Evolutionary conservation across 2,113 vertebrate genomes (phyloP), one percentile per base, ranked within the genome.

Genomic region (Dasyurus viverrinus): DNA sequence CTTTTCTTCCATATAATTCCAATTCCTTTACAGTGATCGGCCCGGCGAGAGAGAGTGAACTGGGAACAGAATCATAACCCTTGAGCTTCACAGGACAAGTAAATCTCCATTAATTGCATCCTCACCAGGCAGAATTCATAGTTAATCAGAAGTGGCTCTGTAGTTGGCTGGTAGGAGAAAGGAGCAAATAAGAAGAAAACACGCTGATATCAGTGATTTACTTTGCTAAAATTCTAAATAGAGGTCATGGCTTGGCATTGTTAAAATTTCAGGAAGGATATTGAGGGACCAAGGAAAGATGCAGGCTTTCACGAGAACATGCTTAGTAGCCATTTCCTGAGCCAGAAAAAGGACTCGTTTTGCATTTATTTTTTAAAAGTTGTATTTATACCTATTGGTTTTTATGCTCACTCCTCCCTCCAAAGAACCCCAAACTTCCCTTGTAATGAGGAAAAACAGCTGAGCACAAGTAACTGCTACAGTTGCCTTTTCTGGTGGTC

Each of bases 321-420:
- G 93, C 91, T 96, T 96, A 68, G 68, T 97, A 92, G 93, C 84
- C 54, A 94, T n/a, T 93, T 94, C 91, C 76, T 95, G 96, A 95
- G 54, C 92, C 89, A 97, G 95, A 96, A 97, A 97, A 95, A 97
- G 76, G 90, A 93, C 93, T 95, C 89, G 95, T 27, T 10, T 57
- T 57, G 30, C 2, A n/a, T 42, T 84, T 22, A 19, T n/a, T 84
- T 84, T 19, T 42, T 4, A 36, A 42, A 84, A 84, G 68, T 42
- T 22, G 36, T 42, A 42, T 84, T 84, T 84, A 42, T 76, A 76
- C 30, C 4, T 19, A 7, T 76, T 76, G 60, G 60, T n/a, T 76
- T n/a, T n/a, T 76, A 76, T 42, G 19, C 68, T 42, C 23, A 22
- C 36, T 22, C 16, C 68, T 6, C 36, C 16, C 24, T 14, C 1